These are phyloP conservation scores for Staurois parvus DNA, from an alignment of 2,797 vertebrate genomes.

Conservation along the genomic window DNA sequence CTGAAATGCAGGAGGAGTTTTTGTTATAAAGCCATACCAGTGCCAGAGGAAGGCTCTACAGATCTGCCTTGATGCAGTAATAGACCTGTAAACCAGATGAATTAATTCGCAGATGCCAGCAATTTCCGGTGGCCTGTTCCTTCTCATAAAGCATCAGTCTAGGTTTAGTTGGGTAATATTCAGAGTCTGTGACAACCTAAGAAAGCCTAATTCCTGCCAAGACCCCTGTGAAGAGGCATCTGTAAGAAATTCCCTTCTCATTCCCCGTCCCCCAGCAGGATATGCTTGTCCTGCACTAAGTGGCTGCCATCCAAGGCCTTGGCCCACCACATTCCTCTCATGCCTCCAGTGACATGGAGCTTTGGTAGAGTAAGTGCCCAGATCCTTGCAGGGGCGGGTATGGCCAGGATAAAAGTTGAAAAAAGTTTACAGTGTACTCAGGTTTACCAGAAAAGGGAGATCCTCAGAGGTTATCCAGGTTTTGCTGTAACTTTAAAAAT, in stretches of 20 bases:
- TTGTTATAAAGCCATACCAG: too few relatives aligned
- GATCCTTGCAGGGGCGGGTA: not conserved
- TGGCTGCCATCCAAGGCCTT: conserved; percentile 49
- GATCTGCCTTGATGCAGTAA: not conserved
- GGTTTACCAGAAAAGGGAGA: not conserved
- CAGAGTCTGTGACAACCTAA: conserved; percentile 4
- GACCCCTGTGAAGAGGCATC: conserved; percentile 49
- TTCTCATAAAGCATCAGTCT: not conserved
- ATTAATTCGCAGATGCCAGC: not conserved
- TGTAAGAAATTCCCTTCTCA: conserved; percentile 46
- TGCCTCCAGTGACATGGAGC: conserved; percentile 23
- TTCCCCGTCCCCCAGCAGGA: conserved; percentile 39
- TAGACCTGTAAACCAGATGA: not conserved
- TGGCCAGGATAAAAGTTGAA: not conserved
- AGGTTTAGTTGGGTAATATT: conserved; percentile 7
- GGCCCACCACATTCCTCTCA: conserved; percentile 49
- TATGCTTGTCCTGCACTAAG: conserved; percentile 15
- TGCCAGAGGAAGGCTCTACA: not conserved
- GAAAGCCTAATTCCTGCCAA: conserved; percentile 25
- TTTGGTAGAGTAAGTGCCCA: not conserved
- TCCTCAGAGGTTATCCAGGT: not conserved
- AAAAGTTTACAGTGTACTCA: conserved; percentile 20
- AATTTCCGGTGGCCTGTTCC: not conserved
- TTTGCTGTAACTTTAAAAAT: not conserved
- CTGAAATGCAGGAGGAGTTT: not conserved